Base-by-base conservation (phyloP, 2,113 vertebrate species). In the Tychaedon coryphoeus region DNA sequence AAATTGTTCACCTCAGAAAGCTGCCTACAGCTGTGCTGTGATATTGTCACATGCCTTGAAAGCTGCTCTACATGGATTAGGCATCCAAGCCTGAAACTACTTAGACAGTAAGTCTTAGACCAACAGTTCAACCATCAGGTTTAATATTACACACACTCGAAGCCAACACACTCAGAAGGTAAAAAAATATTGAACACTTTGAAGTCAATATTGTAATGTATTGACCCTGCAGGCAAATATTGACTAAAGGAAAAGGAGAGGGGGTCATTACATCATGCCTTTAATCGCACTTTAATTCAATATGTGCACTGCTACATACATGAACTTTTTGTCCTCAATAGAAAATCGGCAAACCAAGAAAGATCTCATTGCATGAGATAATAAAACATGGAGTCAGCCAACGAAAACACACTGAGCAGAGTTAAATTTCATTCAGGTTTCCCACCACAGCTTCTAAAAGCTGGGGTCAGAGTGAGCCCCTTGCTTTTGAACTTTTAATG, bases 341-440 rank as follows among this genome's bases (percentile, higher is more conserved):
- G 95, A 96, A 97, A 98, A 98, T 93, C 57, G 97, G 98, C 97
- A 98, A 98, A 98, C 97, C 94, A 93, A 98, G 97, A 96, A 97
- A 97, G 97, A 98, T 95, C 96, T 97, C 97, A 95, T 97, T 97
- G 97, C 97, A 85, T 96, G 97, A 98, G 98, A 98, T 98, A 97
- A 97, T 95, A 96, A 97, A 98, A 98, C 88, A 96, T 3, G 47
- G 74, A 69, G 72, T 72, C n/a, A 25, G 98, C 98, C 98, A 98
- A 98, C 4, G 4, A 94, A 98, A 98, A 98, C 96, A 98, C 48
- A 56, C 28, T 33, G 25, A 57, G 57, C 8, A 12, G 96, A 96
- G 54, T 98, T 97, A 62, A 62, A 86, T 98, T 97, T 97, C 93
- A 93, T 95, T 97, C 93, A 84, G 84, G 96, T 97, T 97, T 98